These are phyloP conservation scores for Callosobruchus maculatus DNA, from an alignment of 2,888 invertebrate genomes.

Conservation along the genomic window DNA sequence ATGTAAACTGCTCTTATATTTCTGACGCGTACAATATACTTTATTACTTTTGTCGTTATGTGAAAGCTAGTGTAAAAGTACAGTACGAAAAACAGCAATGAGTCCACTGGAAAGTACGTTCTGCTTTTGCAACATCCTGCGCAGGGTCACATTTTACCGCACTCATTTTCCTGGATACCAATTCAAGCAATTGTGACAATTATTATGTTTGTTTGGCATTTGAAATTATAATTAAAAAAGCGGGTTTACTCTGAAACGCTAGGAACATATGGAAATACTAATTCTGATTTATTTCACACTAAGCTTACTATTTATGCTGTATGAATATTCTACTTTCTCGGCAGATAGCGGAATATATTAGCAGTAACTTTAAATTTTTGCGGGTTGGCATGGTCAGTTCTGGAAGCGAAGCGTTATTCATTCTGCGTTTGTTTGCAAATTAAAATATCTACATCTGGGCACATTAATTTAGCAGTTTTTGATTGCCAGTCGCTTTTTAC, in stretches of 20 bases:
- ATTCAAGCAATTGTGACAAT: neutral
- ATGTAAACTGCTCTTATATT: no score
- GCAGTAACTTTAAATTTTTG: neutral
- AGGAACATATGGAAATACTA: neutral
- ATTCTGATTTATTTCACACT: neutral
- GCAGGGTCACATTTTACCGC: neutral
- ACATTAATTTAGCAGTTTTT: neutral
- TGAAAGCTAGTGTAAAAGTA: no score
- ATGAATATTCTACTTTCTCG: neutral
- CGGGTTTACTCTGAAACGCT: neutral
- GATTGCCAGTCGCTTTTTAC: neutral
- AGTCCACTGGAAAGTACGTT: neutral
- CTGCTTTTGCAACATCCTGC: neutral
- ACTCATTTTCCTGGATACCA: neutral
- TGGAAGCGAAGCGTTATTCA: neutral
- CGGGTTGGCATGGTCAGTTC: neutral
- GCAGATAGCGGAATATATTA: neutral
- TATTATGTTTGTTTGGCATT: neutral
- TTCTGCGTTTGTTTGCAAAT: neutral
- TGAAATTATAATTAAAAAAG: neutral
- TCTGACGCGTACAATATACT: no score
- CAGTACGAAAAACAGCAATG: neutral
- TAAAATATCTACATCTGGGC: neutral
- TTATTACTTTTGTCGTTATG: no score
- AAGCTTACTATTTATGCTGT: neutral